These are phyloP conservation scores for Iguana delicatissima DNA, from an alignment of 2,797 vertebrate species.

Conservation along the genomic window DNA sequence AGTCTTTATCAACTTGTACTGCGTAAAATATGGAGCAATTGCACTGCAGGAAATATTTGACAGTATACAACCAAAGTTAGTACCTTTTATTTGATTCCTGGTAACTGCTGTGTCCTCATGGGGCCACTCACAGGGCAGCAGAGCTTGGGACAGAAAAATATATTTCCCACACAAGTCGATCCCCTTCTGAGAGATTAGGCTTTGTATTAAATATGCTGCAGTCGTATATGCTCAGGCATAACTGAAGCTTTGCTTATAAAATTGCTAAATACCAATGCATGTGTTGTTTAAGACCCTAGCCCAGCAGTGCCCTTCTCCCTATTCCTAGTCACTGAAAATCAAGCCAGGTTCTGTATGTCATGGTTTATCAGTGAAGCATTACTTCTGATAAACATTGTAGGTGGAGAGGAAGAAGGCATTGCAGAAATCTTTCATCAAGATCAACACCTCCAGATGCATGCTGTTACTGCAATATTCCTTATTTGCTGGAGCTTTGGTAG, in stretches of 20 bases:
- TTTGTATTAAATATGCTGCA: not conserved
- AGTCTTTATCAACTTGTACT: conserved; percentile 96
- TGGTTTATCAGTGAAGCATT: not conserved
- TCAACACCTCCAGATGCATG: not conserved
- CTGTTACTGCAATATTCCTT: not conserved
- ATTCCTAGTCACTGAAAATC: not conserved
- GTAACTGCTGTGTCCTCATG: not conserved
- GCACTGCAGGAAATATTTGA: conserved; percentile 98
- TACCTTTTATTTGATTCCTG: conserved; percentile 53
- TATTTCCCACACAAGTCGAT: not conserved
- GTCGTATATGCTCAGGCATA: not conserved
- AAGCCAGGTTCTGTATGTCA: not conserved
- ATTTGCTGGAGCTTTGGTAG: not conserved
- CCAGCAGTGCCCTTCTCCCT: not conserved
- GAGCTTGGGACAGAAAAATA: not conserved
- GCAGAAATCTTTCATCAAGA: not conserved
- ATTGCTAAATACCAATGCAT: not conserved
- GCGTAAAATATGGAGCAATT: conserved; percentile 94
- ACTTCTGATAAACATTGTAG: not conserved
- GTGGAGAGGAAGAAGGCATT: not conserved
- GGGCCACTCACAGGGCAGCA: not conserved
- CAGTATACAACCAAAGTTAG: conserved; percentile 97
- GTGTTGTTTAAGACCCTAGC: not conserved
- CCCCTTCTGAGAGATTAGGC: too few species aligned
- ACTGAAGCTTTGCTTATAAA: not conserved